phyloP scores from a whole-genome alignment of 2,797 vertebrate genomes.

The Hipposideros larvatus region DNA sequence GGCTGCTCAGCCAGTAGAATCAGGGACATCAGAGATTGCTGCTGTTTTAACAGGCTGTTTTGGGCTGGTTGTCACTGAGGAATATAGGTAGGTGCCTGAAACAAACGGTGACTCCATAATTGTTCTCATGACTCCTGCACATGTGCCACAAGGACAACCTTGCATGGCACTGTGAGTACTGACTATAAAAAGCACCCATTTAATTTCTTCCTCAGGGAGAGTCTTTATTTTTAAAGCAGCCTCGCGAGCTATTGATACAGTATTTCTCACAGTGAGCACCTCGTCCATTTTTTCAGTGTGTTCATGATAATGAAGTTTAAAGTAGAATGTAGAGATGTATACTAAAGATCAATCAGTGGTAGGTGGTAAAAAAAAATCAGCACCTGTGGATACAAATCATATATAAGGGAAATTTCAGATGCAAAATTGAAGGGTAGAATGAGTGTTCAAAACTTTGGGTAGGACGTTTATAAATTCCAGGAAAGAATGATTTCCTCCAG shows the following conservation, averaged over 20 bases:
- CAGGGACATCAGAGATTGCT: background rate
- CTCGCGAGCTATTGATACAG: background rate
- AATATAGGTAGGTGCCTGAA: too few species aligned
- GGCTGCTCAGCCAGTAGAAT: background rate
- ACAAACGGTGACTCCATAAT: background rate
- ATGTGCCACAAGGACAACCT: rapidly evolving
- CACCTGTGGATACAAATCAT: background rate
- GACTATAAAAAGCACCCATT: background rate
- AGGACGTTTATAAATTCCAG: background rate
- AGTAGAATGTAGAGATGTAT: background rate
- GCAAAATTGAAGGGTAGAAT: background rate
- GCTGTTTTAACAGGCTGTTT: background rate
- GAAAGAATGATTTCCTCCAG: background rate
- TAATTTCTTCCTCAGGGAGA: background rate
- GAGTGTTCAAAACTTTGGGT: background rate
- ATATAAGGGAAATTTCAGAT: background rate
- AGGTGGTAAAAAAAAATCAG: background rate
- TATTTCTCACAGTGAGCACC: background rate
- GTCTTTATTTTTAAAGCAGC: constrained; percentile 11
- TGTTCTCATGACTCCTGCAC: background rate
- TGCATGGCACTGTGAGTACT: background rate
- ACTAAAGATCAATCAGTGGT: background rate
- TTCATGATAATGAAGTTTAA: background rate
- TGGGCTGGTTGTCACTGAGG: background rate
- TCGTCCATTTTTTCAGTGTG: background rate